These are phyloP conservation scores for Mayetiola destructor DNA, from an alignment of 2,888 invertebrate genomes.

Conservation along the genomic window DNA sequence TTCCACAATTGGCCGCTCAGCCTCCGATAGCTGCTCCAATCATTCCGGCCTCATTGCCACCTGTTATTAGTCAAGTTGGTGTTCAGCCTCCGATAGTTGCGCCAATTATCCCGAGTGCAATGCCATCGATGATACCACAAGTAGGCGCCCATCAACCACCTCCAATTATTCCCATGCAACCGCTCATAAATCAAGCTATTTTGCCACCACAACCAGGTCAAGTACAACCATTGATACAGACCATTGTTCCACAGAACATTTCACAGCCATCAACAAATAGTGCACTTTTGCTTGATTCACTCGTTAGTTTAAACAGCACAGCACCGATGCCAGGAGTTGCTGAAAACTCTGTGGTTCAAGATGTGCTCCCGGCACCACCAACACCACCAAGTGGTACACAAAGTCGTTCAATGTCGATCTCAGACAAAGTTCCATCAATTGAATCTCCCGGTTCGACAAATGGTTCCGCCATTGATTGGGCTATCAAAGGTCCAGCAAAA, in stretches of 20 bases:
- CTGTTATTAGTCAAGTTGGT: neutral
- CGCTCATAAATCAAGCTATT: neutral
- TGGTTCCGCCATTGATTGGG: conserved; percentile 51
- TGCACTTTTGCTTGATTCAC: conserved; percentile 12
- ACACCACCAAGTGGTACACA: conserved; percentile 34
- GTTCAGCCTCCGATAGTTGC: neutral
- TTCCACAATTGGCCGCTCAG: conserved; percentile 10
- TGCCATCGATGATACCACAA: conserved; percentile 14
- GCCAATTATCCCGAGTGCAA: neutral
- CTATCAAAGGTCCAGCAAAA: conserved; percentile 66
- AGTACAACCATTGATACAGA: conserved; percentile 19
- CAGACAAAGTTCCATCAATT: conserved; percentile 43
- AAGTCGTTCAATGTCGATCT: conserved; percentile 33
- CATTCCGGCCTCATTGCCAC: neutral
- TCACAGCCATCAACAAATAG: conserved; percentile 23
- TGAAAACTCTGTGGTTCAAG: neutral
- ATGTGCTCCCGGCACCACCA: conserved; percentile 24
- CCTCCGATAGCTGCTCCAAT: neutral
- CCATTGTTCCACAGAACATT: conserved; percentile 36
- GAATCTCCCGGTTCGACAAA: conserved; percentile 34
- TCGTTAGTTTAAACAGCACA: neutral
- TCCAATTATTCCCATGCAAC: conserved; percentile 18
- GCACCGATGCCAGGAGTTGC: conserved; percentile 19
- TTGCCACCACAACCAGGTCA: conserved; percentile 6
- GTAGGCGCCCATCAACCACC: conserved; percentile 17